Conservation (phyloP, 2,888 invertebrate species). For the Nineta flava region DNA sequence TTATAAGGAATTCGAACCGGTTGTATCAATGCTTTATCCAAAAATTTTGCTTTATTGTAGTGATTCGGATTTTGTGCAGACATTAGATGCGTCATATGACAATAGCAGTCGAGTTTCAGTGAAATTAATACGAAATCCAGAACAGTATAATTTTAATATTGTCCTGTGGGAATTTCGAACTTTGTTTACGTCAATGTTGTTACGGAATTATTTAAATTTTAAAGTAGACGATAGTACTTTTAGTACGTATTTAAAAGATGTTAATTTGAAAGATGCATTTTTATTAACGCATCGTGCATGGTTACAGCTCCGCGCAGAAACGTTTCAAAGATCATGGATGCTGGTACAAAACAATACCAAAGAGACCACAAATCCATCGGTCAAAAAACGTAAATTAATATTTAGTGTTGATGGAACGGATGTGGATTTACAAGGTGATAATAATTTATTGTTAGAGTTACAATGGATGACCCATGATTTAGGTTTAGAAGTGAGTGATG, state of each 20-base stretch:
- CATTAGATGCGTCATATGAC: conserved; percentile 20
- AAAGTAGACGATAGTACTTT: background rate
- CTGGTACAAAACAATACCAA: background rate
- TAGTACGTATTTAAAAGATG: conserved; percentile 10
- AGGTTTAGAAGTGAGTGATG: conserved; percentile 21
- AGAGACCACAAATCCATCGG: background rate
- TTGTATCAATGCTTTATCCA: conserved; percentile 28
- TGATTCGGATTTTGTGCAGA: conserved; percentile 24
- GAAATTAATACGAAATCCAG: background rate
- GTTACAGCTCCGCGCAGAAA: conserved; percentile 27
- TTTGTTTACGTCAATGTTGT: conserved; percentile 3
- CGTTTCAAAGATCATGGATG: conserved; percentile 25
- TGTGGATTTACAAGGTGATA: conserved; percentile 3
- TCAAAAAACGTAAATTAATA: background rate
- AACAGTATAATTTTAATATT: conserved; percentile 2
- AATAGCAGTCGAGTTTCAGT: background rate
- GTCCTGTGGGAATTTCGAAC: conserved; percentile 5
- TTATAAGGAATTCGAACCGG: conserved; percentile 29
- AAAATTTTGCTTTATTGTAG: conserved; percentile 26
- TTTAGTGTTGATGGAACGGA: conserved; percentile 3
- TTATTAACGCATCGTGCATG: conserved; percentile 30
- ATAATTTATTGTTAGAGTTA: conserved; percentile 16
- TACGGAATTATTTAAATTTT: conserved; percentile 1
- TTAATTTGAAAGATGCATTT: conserved; percentile 29
- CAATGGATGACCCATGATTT: conserved; percentile 21